Evolutionary conservation across 2,797 vertebrate genomes (phyloP).

Genomic region (Corythornis leucogaster): DNA sequence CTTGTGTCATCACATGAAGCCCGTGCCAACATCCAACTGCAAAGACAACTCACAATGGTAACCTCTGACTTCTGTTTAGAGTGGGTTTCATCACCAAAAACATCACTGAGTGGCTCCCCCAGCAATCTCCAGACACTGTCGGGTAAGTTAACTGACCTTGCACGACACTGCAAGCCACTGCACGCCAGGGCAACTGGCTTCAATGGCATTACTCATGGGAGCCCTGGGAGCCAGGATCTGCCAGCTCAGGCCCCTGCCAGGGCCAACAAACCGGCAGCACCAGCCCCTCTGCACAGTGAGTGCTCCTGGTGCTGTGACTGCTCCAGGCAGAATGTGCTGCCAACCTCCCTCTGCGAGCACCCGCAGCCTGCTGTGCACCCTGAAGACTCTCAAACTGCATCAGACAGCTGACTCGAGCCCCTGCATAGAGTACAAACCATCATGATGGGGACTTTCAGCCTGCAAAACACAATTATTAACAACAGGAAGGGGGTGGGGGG

Average conservation of each 20-base stretch:
- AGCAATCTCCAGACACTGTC: neutral
- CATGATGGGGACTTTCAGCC: neutral
- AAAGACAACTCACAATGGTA: neutral
- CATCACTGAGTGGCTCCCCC: accelerated
- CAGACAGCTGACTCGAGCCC: neutral
- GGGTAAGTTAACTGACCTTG: neutral
- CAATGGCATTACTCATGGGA: neutral
- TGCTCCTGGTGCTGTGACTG: conserved; percentile 9
- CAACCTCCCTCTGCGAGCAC: neutral
- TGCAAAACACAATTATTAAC: neutral
- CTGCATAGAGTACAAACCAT: neutral
- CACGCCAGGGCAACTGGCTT: neutral
- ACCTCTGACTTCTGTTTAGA: accelerated
- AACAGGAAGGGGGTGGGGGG: accelerated
- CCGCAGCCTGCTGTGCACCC: accelerated
- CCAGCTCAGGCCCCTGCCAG: neutral
- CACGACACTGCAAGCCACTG: neutral
- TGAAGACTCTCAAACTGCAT: neutral
- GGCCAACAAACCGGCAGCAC: neutral
- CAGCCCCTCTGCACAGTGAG: neutral
- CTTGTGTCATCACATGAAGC: neutral
- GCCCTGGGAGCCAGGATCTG: neutral
- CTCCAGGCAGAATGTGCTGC: conserved; percentile 10
- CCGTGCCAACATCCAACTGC: neutral
- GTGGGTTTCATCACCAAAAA: neutral